Percentiles rank a stretch among this genome's conserved stretches.
These are phyloP conservation scores for Nasonia oneida DNA, from an alignment of 2,888 invertebrate genomes.

Conservation along the genomic window DNA sequence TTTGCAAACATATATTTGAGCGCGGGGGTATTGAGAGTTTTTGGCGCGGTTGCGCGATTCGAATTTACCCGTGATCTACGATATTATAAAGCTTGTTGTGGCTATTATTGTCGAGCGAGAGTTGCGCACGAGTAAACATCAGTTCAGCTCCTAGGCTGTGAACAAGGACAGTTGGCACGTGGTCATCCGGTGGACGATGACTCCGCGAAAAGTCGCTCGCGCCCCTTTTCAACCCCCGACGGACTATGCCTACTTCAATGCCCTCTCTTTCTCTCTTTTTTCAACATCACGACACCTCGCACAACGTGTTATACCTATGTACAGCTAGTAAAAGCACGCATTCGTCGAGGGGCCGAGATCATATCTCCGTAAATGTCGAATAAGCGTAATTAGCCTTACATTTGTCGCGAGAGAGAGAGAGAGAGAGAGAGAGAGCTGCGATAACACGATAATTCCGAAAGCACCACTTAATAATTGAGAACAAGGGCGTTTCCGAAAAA, in stretches of 20 bases:
- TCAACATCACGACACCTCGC: constrained; percentile 65
- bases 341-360: constrained; percentile 64
- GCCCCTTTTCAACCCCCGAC: constrained; percentile 69
- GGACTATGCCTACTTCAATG: constrained; percentile 51
- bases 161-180: constrained; percentile 51
- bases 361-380: constrained; percentile 73
- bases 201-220: constrained; percentile 68
- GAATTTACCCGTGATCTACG: background rate
- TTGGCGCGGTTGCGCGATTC: background rate
- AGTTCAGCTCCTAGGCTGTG: background rate
- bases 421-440: background rate
- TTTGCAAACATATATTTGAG: constrained; percentile 67
- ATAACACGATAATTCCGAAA: constrained; percentile 24
- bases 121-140: background rate
- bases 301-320: background rate
- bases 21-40: background rate
- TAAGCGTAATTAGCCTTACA: constrained; percentile 72
- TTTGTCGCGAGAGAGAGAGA: constrained; percentile 1
- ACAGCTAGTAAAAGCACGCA: constrained; percentile 53
- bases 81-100: no score
- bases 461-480: constrained; percentile 45
- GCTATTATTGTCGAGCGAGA: no score
- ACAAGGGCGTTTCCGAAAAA: background rate
- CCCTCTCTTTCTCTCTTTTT: background rate
- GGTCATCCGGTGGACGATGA: constrained; percentile 67